Conservation (phyloP, 2,888 invertebrate genomes). For the Cactoblastis cactorum region DNA sequence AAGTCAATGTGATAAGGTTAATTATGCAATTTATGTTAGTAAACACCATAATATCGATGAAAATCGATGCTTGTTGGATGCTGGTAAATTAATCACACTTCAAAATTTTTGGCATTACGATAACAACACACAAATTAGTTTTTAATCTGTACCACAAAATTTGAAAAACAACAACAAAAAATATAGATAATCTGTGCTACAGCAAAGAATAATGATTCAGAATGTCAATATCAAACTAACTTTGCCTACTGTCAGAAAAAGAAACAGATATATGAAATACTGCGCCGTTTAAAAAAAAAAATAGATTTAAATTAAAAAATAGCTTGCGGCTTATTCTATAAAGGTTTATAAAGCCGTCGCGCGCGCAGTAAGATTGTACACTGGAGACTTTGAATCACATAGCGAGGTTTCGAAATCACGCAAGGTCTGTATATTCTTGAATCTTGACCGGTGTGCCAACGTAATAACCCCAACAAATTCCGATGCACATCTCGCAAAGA, state of each 20-base stretch:
- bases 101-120: too few relatives aligned
- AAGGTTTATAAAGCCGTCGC: not conserved
- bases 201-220: too few relatives aligned
- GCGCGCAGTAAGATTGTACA: not conserved
- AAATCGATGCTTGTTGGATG: not conserved
- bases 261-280: not conserved
- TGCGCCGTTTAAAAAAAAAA: not conserved
- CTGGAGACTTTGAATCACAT: constrained; percentile 2
- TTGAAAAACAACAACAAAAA: too few relatives aligned
- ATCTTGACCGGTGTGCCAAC: constrained; percentile 12
- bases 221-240: too few relatives aligned
- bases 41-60: not conserved
- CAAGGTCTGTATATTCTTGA: constrained; percentile 4
- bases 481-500: not conserved
- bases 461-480: constrained; percentile 5
- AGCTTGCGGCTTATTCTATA: not conserved
- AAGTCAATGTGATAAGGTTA: not conserved
- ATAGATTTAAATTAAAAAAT: not conserved
- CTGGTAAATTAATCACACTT: too few relatives aligned
- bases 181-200: too few relatives aligned
- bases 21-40: not conserved
- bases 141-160: too few relatives aligned
- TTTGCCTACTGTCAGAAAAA: not conserved
- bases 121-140: too few relatives aligned
- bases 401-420: not conserved